Evolutionary conservation across 2,113 vertebrate genomes (phyloP), one percentile per base, ranked within the genome.

Genomic region (Ciconia boyciana): DNA sequence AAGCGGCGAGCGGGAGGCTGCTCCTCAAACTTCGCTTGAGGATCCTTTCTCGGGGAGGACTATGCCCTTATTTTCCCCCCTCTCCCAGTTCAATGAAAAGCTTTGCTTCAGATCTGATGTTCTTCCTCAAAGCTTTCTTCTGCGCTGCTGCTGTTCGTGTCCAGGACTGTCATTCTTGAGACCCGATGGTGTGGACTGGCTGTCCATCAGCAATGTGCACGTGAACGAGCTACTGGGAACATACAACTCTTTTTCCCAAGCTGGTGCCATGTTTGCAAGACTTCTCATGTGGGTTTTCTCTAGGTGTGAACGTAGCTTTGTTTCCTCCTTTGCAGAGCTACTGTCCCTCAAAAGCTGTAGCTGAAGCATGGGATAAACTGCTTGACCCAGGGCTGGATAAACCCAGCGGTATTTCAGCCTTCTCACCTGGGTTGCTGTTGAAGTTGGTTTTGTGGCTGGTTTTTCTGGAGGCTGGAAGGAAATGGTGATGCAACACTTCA

Each of bases 231-330:
- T 32, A 0, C 9, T 25, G 44, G 36, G 80, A 89, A 48, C 29
- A 5, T 1, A 1, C 0, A 46, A 16, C 3, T 21, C 3, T 8
- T 13, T 24, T 2, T 13, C 31, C 51, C 6, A 4, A 7, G 16
- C 0, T 32, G 3, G 2, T 11, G 18, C 7, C 2, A 2, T 4
- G 11, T 17, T 39, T 61, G 41, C 10, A 62, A 41, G 51, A 7
- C 14, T 55, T 64, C 7, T 74, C 16, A 0, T 1, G 22, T 32
- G 14, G 41, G 5, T 55, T 51, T 26, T 44, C 21, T 17, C 3
- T 5, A 34, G 55, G 24, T 77, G 46, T 25, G 44, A 72, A 12
- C 4, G 0, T 5, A 51, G 18, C 69, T 15, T 51, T 5, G 4
- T 57, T 17, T 13, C 6, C 6, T 48, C 12, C 22, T 39, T 21